Conservation (phyloP, 1,140 invertebrate species). For the Trypoxylus dichotomus region DNA sequence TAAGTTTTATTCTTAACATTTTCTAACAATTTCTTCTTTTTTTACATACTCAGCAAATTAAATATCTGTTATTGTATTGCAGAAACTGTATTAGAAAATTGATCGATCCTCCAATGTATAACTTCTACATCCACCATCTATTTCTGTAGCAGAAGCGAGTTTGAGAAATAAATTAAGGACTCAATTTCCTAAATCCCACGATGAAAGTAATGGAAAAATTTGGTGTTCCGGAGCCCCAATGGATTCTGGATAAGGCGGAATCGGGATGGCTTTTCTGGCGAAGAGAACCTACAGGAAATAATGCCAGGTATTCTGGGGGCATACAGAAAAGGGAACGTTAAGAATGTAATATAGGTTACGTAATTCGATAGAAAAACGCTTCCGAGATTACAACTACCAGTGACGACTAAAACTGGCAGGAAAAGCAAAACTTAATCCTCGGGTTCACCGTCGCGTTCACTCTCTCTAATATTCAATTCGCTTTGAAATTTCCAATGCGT, state of each 20-base stretch:
- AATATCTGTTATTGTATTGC: background rate
- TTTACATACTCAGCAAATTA: background rate
- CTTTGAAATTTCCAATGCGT: background rate
- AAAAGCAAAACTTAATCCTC: background rate
- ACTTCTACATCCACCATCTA: background rate
- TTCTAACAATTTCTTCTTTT: background rate
- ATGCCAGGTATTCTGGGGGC: slow-evolving; percentile 41
- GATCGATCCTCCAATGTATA: background rate
- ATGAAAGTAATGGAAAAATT: slow-evolving; percentile 34
- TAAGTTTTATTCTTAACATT: no score
- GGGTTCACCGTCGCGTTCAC: background rate
- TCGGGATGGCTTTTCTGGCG: slow-evolving; percentile 57
- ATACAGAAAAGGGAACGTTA: slow-evolving; percentile 25
- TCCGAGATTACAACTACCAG: slow-evolving; percentile 29
- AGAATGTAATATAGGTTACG: slow-evolving; percentile 33
- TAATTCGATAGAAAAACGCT: slow-evolving; percentile 31
- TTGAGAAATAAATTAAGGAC: slow-evolving; percentile 22
- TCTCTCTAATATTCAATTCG: slow-evolving; percentile 1
- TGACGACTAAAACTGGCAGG: background rate
- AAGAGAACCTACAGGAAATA: slow-evolving; percentile 50
- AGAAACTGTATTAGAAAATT: background rate
- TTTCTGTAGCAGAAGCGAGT: background rate
- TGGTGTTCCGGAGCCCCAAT: slow-evolving; percentile 53
- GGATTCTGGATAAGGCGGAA: slow-evolving; percentile 56
- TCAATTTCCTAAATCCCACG: slow-evolving; percentile 17